Conservation (phyloP, 1,140 invertebrate species). For the Drosophila arizonae region DNA sequence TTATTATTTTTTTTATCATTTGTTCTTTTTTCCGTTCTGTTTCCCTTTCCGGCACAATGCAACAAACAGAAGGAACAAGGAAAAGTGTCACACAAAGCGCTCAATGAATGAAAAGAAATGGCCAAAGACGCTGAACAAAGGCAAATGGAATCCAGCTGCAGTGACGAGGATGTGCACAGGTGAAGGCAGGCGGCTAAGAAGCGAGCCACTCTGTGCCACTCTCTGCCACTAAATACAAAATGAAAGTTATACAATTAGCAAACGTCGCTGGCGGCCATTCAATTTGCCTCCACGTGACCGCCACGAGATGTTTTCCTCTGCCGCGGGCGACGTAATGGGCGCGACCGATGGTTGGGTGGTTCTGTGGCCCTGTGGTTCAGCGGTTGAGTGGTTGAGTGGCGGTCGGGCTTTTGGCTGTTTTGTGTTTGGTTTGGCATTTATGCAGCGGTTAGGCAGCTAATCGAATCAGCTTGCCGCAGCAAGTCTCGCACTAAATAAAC, state of each 20-base stretch:
- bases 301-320: conserved; percentile 6
- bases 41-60: background rate
- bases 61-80: background rate
- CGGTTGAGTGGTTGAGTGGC: too few relatives aligned
- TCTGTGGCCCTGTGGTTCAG: background rate
- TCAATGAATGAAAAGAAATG: conserved; percentile 9
- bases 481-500: conserved; percentile 21
- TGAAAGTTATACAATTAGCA: conserved; percentile 30
- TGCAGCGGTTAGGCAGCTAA: conserved; percentile 42
- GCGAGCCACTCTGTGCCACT: too few relatives aligned
- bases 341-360: background rate
- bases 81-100: conserved; percentile 18
- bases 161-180: background rate
- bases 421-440: background rate
- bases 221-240: conserved; percentile 5
- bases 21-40: too few relatives aligned
- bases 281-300: conserved; percentile 36
- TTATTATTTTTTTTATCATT: background rate
- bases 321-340: background rate
- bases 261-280: conserved; percentile 20
- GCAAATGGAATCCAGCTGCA: conserved; percentile 21
- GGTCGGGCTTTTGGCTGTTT: background rate
- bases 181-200: too few relatives aligned
- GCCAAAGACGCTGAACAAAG: conserved; percentile 21
- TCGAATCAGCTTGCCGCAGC: conserved; percentile 41